phyloP scores from a whole-genome alignment of 1,140 invertebrate genomes.

The Caligus rogercresseyi region DNA sequence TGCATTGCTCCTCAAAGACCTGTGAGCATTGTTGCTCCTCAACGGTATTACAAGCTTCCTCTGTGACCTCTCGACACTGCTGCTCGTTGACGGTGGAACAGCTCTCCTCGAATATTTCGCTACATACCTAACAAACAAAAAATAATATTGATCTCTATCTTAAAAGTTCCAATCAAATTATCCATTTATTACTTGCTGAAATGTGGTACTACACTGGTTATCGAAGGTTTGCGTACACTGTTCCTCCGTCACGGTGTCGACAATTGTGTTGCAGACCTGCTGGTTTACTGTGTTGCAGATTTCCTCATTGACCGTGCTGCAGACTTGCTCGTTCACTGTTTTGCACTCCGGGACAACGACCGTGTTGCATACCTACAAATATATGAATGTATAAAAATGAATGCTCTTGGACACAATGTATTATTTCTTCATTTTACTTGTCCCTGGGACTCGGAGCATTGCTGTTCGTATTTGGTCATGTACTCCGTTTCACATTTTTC shows the following conservation, averaged over 20 bases:
- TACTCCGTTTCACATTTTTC: slow-evolving; percentile 8
- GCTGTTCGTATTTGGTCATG: slow-evolving; percentile 12
- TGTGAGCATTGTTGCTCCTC: slow-evolving; percentile 14
- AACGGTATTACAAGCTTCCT: slow-evolving; percentile 6
- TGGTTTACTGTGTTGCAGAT: slow-evolving; percentile 16
- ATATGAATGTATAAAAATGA: background rate
- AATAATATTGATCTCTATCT: background rate
- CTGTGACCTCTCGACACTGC: background rate
- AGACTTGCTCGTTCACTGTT: slow-evolving; percentile 20
- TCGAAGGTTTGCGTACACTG: slow-evolving; percentile 4
- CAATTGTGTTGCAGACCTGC: slow-evolving; percentile 8
- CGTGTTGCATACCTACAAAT: slow-evolving; percentile 6
- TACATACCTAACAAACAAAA: background rate
- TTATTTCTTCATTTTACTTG: background rate
- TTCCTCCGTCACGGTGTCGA: slow-evolving; percentile 3
- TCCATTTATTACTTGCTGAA: background rate
- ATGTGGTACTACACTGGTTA: background rate
- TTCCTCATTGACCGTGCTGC: slow-evolving; percentile 6
- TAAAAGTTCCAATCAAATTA: background rate
- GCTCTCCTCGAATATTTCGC: background rate
- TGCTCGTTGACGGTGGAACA: slow-evolving; percentile 12
- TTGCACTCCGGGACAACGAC: slow-evolving; percentile 7
- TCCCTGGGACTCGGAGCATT: background rate
- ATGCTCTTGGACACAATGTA: background rate
- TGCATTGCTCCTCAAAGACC: slow-evolving; percentile 16